These are phyloP conservation scores for Pseudococcus jackbeardsleyi DNA, from an alignment of 2,888 invertebrate genomes.

Conservation along the genomic window DNA sequence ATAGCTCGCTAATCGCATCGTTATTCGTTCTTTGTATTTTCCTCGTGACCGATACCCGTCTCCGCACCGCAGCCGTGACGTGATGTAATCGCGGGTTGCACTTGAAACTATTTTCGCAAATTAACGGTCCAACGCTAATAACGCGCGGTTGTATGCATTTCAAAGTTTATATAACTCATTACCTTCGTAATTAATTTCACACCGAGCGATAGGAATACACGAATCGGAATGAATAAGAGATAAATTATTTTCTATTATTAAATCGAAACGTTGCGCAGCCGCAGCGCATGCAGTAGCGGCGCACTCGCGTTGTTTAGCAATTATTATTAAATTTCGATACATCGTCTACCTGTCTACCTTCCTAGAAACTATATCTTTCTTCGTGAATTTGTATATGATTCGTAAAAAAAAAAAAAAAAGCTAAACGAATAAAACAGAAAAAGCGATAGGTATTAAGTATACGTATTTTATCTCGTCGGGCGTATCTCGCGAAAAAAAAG, in stretches of 20 bases:
- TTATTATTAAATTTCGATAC: not conserved
- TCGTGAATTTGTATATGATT: not conserved
- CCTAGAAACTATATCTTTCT: not conserved
- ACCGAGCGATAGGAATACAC: not conserved
- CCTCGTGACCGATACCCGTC: too few relatives aligned
- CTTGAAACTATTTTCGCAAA: conserved; percentile 9
- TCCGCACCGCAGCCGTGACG: not conserved
- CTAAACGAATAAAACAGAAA: not conserved
- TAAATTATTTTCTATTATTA: conserved; percentile 15
- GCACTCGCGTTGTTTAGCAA: not conserved
- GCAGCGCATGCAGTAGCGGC: not conserved
- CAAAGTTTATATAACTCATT: not conserved
- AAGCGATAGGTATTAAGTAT: not conserved
- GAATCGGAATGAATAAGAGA: not conserved
- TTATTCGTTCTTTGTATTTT: too few relatives aligned
- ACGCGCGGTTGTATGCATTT: not conserved
- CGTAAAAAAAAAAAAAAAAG: not conserved
- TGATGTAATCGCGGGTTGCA: not conserved
- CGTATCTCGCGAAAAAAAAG: not conserved
- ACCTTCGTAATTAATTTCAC: not conserved
- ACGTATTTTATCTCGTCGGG: not conserved
- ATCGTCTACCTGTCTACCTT: not conserved
- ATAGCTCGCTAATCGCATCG: too few relatives aligned
- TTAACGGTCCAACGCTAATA: not conserved
- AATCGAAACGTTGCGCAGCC: not conserved